Conservation (phyloP, 2,113 vertebrate genomes). For the Plecturocebus donacophilus region DNA sequence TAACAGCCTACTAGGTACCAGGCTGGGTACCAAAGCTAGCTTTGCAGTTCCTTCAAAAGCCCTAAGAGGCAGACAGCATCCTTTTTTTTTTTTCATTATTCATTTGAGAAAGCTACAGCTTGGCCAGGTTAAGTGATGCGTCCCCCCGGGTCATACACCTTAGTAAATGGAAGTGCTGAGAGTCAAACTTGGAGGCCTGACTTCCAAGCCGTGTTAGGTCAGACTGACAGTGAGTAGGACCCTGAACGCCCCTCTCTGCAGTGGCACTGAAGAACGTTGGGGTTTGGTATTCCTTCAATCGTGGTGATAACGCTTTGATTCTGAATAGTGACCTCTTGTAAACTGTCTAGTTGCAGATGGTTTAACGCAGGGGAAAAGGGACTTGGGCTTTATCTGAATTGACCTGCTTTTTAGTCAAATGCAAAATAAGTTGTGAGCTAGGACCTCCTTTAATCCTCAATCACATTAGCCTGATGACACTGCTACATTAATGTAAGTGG, state of each 20-base stretch:
- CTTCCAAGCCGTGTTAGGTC: neutral
- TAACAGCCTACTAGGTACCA: neutral
- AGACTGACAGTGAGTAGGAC: neutral
- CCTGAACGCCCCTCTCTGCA: accelerated
- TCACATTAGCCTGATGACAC: slow-evolving; percentile 50
- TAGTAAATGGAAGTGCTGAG: neutral
- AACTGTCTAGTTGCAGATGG: neutral
- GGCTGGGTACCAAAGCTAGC: neutral
- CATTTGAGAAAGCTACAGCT: neutral
- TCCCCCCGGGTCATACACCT: neutral
- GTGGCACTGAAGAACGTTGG: neutral
- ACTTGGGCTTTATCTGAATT: neutral
- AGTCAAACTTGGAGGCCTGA: neutral
- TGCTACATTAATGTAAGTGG: slow-evolving; percentile 79
- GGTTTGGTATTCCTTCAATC: accelerated
- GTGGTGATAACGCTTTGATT: neutral
- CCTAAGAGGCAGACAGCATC: neutral
- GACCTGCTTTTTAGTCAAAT: slow-evolving; percentile 12
- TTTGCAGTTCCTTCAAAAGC: neutral
- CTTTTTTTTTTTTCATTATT: neutral
- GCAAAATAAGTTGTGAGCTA: neutral
- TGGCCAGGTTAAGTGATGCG: neutral
- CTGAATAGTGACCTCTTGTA: neutral
- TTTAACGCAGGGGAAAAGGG: neutral
- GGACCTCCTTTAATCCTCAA: neutral